These are phyloP conservation scores for Loriculus beryllinus DNA, from an alignment of 2,797 vertebrate genomes.

Conservation along the genomic window DNA sequence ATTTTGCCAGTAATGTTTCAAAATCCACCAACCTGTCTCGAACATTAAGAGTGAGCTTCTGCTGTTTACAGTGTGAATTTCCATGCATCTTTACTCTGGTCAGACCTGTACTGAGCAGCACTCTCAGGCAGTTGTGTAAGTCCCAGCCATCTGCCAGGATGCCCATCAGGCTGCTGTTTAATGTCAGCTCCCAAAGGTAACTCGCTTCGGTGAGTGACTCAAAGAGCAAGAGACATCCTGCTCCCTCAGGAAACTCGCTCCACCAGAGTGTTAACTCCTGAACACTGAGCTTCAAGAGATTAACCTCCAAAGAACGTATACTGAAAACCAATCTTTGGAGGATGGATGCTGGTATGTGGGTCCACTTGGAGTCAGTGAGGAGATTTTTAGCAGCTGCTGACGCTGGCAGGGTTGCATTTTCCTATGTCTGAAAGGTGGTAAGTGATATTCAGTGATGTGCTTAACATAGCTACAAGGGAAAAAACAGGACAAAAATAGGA, in stretches of 20 bases:
- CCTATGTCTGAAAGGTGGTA: neutral
- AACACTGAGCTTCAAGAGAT: neutral
- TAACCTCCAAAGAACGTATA: neutral
- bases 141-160: neutral
- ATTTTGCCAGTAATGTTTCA: neutral
- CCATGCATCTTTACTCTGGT: neutral
- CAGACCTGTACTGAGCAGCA: rapidly evolving
- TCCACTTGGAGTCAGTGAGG: neutral
- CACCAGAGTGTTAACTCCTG: neutral
- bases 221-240: neutral
- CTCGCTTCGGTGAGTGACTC: rapidly evolving
- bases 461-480: neutral
- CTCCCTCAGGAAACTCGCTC: neutral
- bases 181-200: neutral
- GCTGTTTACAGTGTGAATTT: neutral
- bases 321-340: neutral
- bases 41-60: neutral
- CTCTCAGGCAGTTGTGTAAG: neutral
- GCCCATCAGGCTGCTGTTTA: neutral
- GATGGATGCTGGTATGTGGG: neutral
- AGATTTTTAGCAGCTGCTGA: neutral
- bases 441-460: neutral
- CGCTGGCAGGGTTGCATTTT: neutral
- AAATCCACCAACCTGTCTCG: neutral
- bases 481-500: neutral